Evolutionary conservation across 2,888 invertebrate species (phyloP).

Genomic region (Oxyteleia sp.): DNA sequence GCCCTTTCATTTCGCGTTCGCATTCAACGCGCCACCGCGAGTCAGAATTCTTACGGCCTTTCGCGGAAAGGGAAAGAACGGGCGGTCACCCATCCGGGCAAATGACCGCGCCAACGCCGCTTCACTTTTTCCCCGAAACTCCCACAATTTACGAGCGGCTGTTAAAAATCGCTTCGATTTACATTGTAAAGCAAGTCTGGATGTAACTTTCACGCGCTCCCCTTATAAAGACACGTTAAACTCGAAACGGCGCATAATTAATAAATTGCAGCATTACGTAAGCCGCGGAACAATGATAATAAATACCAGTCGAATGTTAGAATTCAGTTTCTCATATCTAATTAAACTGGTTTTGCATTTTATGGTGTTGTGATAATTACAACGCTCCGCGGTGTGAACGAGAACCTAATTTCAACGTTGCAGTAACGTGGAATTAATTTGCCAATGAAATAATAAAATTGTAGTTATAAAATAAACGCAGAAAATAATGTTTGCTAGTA

Average conservation of each 20-base stretch:
- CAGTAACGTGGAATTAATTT: neutral
- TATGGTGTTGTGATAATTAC: neutral
- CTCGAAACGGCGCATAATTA: neutral
- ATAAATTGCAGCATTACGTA: neutral
- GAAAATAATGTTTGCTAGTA: too few relatives aligned
- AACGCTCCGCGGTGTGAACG: neutral
- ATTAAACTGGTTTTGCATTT: conserved; percentile 3
- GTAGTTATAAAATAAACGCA: too few relatives aligned
- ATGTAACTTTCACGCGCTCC: too few relatives aligned
- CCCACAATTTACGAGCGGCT: too few relatives aligned
- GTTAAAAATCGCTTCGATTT: too few relatives aligned
- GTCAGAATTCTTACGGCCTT: conserved; percentile 60
- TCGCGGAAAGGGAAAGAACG: too few relatives aligned
- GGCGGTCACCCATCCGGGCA: neutral
- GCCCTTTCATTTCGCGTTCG: conserved; percentile 52
- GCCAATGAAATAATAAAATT: too few relatives aligned
- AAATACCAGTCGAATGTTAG: conserved; percentile 15
- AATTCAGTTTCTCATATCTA: conserved; percentile 14
- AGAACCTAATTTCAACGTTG: neutral
- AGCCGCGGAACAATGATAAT: conserved; percentile 10
- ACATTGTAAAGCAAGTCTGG: too few relatives aligned
- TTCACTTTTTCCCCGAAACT: too few relatives aligned
- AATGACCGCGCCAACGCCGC: neutral
- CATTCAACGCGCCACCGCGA: conserved; percentile 44
- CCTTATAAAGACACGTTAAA: too few relatives aligned